Evolutionary conservation across 2,113 vertebrate genomes (phyloP), one percentile per base, ranked within the genome.

Genomic region (Hemibagrus wyckioides): DNA sequence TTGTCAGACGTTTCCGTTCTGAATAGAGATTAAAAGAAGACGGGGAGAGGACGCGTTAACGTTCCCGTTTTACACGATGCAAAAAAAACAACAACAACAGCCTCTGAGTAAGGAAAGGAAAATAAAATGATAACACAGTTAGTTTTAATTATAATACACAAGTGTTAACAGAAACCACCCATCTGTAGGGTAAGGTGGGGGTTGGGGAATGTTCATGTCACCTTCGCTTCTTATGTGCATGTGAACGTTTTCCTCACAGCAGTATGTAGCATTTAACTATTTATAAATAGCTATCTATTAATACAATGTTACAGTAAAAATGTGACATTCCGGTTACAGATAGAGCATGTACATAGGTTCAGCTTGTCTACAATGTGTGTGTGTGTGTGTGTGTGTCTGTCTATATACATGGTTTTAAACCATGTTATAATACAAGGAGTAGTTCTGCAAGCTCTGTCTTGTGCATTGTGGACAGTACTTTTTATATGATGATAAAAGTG

Each of bases 121-220:
- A 63, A 54, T 28, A 28, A 48, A 48, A 48, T 14, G 0, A 75
- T 44, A 75, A 48, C 25, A 2, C 69, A 44, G 9, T 73, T 73
- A 41, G 71, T 41, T 44, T 48, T 14, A 50, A 48, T 76, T 76
- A n/a, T n/a, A n/a, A 21, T 6, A 25, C 33, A 57, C 0, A n/a
- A 50, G 9, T n/a, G 50, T 50, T 56, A 8, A 21, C 33, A 69
- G 44, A 52, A 86, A 57, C 10, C n/a, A n/a, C 7, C 48, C 33
- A 6, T 54, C 25, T 13, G 61, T 30, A 52, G 30, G 33, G 9
- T 41, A 3, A 59, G 80, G 28, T 30, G 44, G 61, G 61, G 77
- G 25, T 9, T 61, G 59, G 85, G 76, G 41, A 6, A 33, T 25
- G 54, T 65, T 69, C 44, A 48, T 54, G 76, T 86, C 69, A 86